Base-by-base conservation (phyloP, 1,140 invertebrate species). In the Aphaenogaster rudis region DNA sequence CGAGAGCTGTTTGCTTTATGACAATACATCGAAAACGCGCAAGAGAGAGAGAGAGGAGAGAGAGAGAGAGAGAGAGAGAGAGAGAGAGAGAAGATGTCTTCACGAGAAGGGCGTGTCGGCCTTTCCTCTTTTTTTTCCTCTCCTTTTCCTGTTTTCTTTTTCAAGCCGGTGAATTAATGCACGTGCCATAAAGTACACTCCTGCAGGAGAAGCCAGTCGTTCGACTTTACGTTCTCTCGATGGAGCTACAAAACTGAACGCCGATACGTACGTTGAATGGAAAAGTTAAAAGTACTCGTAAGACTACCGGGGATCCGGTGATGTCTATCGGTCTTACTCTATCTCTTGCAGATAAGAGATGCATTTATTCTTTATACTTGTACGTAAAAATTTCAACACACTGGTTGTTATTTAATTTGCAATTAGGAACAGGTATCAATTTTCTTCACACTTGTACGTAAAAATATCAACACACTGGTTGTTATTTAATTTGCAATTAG, bases 211-310 rank as follows among this genome's bases (percentile, higher is more conserved):
- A 69, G 61, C 69, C 59, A 79, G 61, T 50, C 80, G 80, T 87
- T 76, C 86, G 86, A 76, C 59, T 87, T 87, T 87, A 87, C 80
- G 86, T 87, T 85, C 61, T 85, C 86, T 87, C 86, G 66, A 74
- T 71, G 80, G 86, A 76, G 80, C 86, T 87, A 87, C 86, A 87
- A 87, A 87, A 82, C 86, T 87, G 72, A 82, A 89, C 71, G 86
- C 39, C 86, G 79, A 84, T 77, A 89, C 86, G 86, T 87, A 87
- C 28, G 39, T 64, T 87, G 78, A 87, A 89, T 89, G 74, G 78
- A 87, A 87, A 87, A 87, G 86, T 89, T 89, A 84, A 84, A 84
- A 84, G 80, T 89, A 89, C 74, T 81, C 48, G 80, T 59, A 63
- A 57, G n/a, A 87, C n/a, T 69, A 2, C 42, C 42, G 13, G 2